A percentile compares a stretch with the other conserved stretches of the same genome.
Evolutionary conservation across 1,140 invertebrate species (phyloP).

Genomic region (Anastrepha ludens): DNA sequence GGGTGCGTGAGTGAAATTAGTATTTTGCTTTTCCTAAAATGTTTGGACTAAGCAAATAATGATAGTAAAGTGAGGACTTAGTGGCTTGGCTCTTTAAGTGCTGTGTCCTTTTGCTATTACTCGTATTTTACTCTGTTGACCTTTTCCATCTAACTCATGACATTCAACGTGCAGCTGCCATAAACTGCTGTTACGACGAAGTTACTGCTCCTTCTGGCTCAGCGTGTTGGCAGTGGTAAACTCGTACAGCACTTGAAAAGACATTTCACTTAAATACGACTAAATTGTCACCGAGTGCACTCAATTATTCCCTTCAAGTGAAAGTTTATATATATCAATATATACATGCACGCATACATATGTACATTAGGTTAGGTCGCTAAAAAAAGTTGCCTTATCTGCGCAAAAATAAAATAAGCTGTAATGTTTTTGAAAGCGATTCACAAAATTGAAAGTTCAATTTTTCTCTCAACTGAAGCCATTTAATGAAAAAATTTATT

Average conservation of each 20-base stretch:
- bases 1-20: not conserved
- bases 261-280: constrained; percentile 17
- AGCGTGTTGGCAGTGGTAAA: not conserved
- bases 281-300: not conserved
- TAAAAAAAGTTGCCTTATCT: no score
- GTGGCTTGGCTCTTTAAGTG: no score
- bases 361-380: not conserved
- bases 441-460: no score
- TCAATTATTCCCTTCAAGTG: not conserved
- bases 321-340: not conserved
- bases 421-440: no score
- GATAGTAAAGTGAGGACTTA: not conserved
- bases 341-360: not conserved
- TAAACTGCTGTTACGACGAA: not conserved
- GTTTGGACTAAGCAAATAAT: constrained; percentile 4
- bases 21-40: not conserved
- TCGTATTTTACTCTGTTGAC: no score
- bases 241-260: not conserved
- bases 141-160: not conserved
- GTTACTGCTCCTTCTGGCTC: not conserved
- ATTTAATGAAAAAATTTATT: no score
- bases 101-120: no score
- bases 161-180: not conserved
- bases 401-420: no score
- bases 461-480: no score